Conservation (phyloP, 2,113 vertebrate genomes). For the Casuarius casuarius region DNA sequence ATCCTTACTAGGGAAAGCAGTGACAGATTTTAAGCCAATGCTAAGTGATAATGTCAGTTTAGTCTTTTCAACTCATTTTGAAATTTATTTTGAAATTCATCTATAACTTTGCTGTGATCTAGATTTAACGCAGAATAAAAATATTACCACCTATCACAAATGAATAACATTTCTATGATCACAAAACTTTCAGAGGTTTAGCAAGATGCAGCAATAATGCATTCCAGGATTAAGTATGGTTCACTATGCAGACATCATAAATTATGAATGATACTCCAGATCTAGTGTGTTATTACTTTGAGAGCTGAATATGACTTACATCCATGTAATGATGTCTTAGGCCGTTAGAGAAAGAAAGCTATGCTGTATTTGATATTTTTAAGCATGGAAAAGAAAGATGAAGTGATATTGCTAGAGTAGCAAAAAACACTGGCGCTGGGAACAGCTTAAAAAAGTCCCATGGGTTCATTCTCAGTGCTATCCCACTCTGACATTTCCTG, state of each 20-base stretch:
- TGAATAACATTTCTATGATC: neutral
- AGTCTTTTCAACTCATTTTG: neutral
- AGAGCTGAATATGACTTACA: constrained; percentile 18
- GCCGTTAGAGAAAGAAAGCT: neutral
- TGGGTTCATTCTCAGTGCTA: constrained; percentile 13
- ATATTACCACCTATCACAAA: neutral
- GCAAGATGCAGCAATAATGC: neutral
- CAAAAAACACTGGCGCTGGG: neutral
- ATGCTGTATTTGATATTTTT: neutral
- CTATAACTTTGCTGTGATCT: neutral
- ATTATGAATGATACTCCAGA: constrained; percentile 24
- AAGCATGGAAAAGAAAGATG: constrained; percentile 19
- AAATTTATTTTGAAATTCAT: neutral
- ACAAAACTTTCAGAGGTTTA: constrained; percentile 29
- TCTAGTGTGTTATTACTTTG: constrained; percentile 19
- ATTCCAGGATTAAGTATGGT: neutral
- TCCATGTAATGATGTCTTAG: neutral
- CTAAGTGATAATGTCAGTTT: too few species aligned
- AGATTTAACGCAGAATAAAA: neutral
- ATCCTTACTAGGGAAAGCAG: neutral
- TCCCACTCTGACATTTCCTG: constrained; percentile 29
- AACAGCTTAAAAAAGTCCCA: neutral
- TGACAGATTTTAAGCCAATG: neutral
- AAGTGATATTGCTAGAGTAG: neutral
- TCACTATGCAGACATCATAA: neutral